Evolutionary conservation across 2,113 vertebrate species (phyloP).

Genomic region (Alligator sinensis): DNA sequence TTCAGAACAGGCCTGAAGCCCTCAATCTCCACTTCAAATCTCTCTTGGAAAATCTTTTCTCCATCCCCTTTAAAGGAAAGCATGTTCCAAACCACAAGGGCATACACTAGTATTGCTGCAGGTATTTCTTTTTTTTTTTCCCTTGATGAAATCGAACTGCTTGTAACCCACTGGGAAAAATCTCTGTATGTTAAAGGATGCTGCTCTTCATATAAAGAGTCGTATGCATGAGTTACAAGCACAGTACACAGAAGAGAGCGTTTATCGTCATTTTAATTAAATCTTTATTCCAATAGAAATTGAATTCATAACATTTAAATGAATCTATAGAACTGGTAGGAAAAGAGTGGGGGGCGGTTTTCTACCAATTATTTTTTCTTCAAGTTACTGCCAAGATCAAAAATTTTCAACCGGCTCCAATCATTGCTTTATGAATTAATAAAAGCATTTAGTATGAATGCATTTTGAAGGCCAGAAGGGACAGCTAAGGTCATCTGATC

Average conservation of each 20-base stretch:
- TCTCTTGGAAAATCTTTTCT: background rate
- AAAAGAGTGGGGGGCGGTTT: too few relatives aligned
- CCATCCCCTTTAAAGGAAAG: background rate
- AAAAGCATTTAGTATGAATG: constrained; percentile 35
- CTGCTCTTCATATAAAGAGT: background rate
- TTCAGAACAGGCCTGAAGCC: background rate
- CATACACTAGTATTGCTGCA: accelerated
- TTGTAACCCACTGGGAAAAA: background rate
- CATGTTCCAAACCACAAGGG: accelerated
- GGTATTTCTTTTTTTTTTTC: background rate
- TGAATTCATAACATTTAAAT: constrained; percentile 59
- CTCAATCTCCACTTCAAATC: background rate
- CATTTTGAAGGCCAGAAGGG: background rate
- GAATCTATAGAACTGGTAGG: constrained; percentile 15
- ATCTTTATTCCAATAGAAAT: constrained; percentile 37
- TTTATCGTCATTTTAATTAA: constrained; percentile 34
- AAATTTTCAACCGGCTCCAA: background rate
- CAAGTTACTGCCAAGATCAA: constrained; percentile 44
- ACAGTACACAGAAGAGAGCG: background rate
- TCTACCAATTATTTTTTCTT: constrained; percentile 48
- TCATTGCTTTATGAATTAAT: constrained; percentile 64
- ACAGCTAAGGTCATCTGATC: background rate
- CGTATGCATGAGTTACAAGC: background rate
- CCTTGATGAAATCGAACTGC: background rate
- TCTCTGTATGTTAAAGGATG: background rate